Conservation (phyloP, 2,113 vertebrate species). For the Xiphophorus hellerii region DNA sequence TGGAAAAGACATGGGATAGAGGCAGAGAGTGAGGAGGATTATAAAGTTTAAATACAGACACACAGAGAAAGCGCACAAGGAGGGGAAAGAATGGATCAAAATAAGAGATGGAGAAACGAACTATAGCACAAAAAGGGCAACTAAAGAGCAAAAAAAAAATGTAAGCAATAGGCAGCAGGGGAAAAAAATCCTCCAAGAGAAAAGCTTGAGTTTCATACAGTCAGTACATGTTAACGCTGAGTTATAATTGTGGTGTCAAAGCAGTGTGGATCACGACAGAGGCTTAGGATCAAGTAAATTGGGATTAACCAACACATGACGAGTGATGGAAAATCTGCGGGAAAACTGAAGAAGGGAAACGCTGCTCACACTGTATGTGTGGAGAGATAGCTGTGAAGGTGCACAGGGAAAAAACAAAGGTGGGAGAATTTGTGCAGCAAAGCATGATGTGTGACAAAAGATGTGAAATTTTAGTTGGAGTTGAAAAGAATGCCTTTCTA, state of each 20-base stretch:
- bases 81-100: slow-evolving; percentile 47
- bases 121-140: slow-evolving; percentile 52
- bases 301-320: slow-evolving; percentile 72
- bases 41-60: slow-evolving; percentile 76
- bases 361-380: slow-evolving; percentile 34
- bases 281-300: slow-evolving; percentile 70
- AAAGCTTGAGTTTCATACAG: slow-evolving; percentile 71
- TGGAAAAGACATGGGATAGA: slow-evolving; percentile 67
- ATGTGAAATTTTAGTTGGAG: slow-evolving; percentile 50
- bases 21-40: slow-evolving; percentile 75
- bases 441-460: slow-evolving; percentile 50
- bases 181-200: slow-evolving; percentile 62
- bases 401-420: slow-evolving; percentile 38
- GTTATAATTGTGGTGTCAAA: slow-evolving; percentile 54
- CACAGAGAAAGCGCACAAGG: slow-evolving; percentile 49
- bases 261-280: slow-evolving; percentile 60
- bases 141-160: slow-evolving; percentile 8
- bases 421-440: slow-evolving; percentile 39
- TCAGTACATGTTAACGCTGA: slow-evolving; percentile 47
- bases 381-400: slow-evolving; percentile 26
- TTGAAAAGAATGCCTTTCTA: slow-evolving; percentile 35
- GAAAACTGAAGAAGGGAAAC: slow-evolving; percentile 34
- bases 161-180: neutral
- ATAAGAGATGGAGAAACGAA: slow-evolving; percentile 31
- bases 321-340: slow-evolving; percentile 51